Base-by-base conservation (phyloP, 2,113 vertebrate species). In the Boulengeromyrus knoepffleri region DNA sequence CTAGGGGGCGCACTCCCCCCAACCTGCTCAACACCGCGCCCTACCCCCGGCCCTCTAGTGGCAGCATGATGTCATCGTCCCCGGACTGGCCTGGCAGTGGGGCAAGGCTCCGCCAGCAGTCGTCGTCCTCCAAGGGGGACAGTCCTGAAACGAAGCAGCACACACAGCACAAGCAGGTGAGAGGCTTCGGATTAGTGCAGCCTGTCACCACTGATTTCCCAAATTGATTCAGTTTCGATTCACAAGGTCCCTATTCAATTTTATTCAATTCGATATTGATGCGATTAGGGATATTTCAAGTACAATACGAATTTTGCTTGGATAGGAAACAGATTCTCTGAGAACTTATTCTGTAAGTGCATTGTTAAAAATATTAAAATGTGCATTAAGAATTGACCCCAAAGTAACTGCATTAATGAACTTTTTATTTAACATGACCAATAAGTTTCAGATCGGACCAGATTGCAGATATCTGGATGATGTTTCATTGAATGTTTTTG, bases 61-160 rank as follows among this genome's bases (percentile, higher is more conserved):
- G 98, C 90, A 97, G 96, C 92, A 95, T 98, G 93, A 97, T 97
- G 89, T 97, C 97, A 0, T 97, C 97, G 0, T 99, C 99, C 0
- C 97, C 98, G 0, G 98, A 99, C 90, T 99, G 99, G 98, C 97
- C 97, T 0, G 95, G 97, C 92, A 96, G 96, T 0, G 96, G 99
- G 0, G 96, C 97, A 0, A 96, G 98, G 0, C 93, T 99, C n/a
- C 96, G 98, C 8, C 99, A 99, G 91, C 98, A 98, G 94, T 98
- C 97, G 0, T 98, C 98, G 0, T 99, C 98, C 15, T 99, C 99
- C 90, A 99, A 99, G 92, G 98, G 98, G 0, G 98, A 99, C 94
- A 99, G 99, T 91, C 99, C 98, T 0, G 98, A 99, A 95, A 97
- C 97, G 91, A 99, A 99, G 93, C 98, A 98, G 58, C 97, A 98